These are phyloP conservation scores for Eidolon helvum DNA, from an alignment of 2,113 vertebrate species.

Conservation along the genomic window DNA sequence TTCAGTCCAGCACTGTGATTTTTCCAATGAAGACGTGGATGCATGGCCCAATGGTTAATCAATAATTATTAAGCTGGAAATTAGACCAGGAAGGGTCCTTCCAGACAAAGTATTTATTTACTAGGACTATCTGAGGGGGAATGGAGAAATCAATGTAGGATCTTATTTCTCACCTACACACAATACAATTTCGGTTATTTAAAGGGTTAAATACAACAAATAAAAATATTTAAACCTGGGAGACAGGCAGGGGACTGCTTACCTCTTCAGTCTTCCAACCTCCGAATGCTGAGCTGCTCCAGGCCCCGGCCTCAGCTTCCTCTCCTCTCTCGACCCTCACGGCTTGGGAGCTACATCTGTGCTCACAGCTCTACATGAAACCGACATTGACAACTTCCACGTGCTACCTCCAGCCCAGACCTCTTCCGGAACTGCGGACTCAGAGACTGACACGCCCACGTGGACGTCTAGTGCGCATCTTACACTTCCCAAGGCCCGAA, in stretches of 20 bases:
- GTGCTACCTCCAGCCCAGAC: background rate
- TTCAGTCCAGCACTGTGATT: background rate
- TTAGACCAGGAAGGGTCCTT: background rate
- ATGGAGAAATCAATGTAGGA: background rate
- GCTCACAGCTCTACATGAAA: background rate
- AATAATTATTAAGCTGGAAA: background rate
- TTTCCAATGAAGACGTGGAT: background rate
- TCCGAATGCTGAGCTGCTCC: background rate
- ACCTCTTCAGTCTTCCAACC: background rate
- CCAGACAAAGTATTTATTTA: background rate
- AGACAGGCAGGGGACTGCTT: background rate
- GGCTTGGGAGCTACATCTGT: background rate
- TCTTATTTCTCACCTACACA: background rate
- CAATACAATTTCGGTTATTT: background rate
- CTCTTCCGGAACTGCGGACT: background rate
- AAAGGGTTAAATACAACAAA: background rate
- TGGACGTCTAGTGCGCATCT: background rate
- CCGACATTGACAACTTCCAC: background rate
- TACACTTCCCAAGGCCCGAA: background rate
- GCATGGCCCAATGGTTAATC: background rate
- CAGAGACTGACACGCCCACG: fast-evolving
- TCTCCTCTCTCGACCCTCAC: background rate
- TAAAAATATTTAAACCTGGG: background rate
- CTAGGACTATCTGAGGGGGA: background rate
- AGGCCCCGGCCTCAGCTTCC: background rate